Evolutionary conservation across 35 echinoderm and acorn worm species (phyloP).

Genomic region (Lytechinus pictus): DNA sequence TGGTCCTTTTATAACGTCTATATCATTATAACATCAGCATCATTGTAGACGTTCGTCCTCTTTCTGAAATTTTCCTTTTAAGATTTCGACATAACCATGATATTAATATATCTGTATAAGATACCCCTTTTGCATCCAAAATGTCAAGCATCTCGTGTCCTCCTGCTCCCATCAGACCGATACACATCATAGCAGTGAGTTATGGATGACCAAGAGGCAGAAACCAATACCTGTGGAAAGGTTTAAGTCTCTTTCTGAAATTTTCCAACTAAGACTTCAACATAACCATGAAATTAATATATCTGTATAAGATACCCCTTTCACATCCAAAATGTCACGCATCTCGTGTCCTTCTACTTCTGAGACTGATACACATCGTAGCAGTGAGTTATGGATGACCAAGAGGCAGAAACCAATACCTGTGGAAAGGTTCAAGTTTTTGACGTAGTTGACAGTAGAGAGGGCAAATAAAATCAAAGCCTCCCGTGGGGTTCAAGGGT

Average conservation of each 20-base stretch:
- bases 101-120: too few species aligned
- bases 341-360: background rate
- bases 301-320: too few species aligned
- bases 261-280: too few species aligned
- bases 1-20: too few species aligned
- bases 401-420: background rate
- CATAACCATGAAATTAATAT: too few species aligned
- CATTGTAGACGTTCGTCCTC: too few species aligned
- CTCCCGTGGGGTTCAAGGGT: slow-evolving; percentile 1
- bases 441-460: background rate
- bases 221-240: background rate
- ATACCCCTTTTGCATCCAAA: too few species aligned
- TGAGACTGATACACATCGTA: background rate
- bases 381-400: background rate
- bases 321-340: background rate
- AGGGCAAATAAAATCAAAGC: slow-evolving; percentile 1
- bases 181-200: background rate
- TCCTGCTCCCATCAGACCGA: background rate
- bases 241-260: background rate
- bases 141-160: background rate
- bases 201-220: background rate
- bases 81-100: too few species aligned
- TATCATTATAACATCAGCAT: too few species aligned
- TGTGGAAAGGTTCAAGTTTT: background rate
- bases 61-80: too few species aligned